phyloP scores from a whole-genome alignment of 2,888 invertebrate species.

The Anticlea derivata region DNA sequence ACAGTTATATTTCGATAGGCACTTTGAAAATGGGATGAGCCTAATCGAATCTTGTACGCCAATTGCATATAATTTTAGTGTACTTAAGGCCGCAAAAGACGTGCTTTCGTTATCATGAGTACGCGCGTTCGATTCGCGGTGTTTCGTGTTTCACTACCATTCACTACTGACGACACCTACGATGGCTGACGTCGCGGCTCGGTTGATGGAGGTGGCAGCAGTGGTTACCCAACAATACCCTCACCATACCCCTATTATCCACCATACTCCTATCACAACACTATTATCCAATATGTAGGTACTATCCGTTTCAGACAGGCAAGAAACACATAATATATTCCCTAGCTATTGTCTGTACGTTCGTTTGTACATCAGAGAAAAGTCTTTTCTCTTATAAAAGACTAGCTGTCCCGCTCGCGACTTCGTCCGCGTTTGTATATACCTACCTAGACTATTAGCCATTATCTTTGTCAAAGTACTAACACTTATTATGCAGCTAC shows the following conservation, averaged over 20 bases:
- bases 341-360: too few relatives aligned
- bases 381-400: constrained; percentile 17
- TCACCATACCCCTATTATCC: constrained; percentile 40
- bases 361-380: background rate
- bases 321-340: background rate
- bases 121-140: constrained; percentile 32
- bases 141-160: constrained; percentile 36
- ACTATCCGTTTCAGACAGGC: constrained; percentile 10
- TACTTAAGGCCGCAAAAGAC: constrained; percentile 4
- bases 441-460: too few relatives aligned
- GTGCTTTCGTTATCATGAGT: background rate
- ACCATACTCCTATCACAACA: constrained; percentile 20
- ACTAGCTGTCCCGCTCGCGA: too few relatives aligned
- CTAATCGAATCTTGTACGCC: too few relatives aligned
- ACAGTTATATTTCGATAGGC: background rate
- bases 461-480: too few relatives aligned
- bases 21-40: background rate
- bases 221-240: constrained; percentile 42
- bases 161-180: constrained; percentile 34
- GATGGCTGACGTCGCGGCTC: constrained; percentile 14
- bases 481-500: too few relatives aligned
- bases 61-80: background rate
- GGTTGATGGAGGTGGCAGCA: constrained; percentile 25
- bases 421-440: too few relatives aligned
- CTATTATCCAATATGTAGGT: constrained; percentile 29